Evolutionary conservation across 1,140 invertebrate species (phyloP), one percentile per base, ranked within the genome.

Genomic region (Drosophila ananassae): DNA sequence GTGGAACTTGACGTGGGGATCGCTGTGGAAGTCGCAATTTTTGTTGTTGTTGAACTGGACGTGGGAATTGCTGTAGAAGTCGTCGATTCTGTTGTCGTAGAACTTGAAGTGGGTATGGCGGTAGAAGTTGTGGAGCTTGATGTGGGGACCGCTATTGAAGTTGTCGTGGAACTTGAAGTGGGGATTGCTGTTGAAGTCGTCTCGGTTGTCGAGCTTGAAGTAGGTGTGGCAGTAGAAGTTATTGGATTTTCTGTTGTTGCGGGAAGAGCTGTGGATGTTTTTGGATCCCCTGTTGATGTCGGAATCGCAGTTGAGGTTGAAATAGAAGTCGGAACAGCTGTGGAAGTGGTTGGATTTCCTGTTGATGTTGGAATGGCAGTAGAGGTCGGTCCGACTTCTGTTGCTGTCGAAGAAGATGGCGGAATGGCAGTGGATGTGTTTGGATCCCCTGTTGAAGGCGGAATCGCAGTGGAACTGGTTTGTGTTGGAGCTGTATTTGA

Each of bases 381-480:
- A 6, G 25, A 28, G 25, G 25, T 28, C 6, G 25, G 25, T 25
- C 2, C 2, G 5, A 25, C 24, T 25, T 25, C 24, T 3, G 24
- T 24, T 24, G 24, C 24, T 2, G 24, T 3, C 24, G 24, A 25
- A 28, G 25, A 28, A 6, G 5, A 28, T 28, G 25, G 5, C 25
- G 25, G 25, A 28, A 28, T 28, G 5, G 25, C 25, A 7, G 25
- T 28, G 25, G 25, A 28, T 28, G 25, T 28, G 25, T 1, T 53
- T 32, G 57, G 41, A 5, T 6, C 2, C 8, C 12, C 21, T 28
- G 47, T 52, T 10, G 63, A 17, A 0, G 47, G 22, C 17, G 63
- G 28, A 30, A 44, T 24, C 3, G 63, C 48, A 3, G 62, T 32
- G 0, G 56, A 67, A 17, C 56, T 66, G 8, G 53, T 34, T 28